Conservation (phyloP, 23 tunicate genomes). For the Diplosoma virens region DNA sequence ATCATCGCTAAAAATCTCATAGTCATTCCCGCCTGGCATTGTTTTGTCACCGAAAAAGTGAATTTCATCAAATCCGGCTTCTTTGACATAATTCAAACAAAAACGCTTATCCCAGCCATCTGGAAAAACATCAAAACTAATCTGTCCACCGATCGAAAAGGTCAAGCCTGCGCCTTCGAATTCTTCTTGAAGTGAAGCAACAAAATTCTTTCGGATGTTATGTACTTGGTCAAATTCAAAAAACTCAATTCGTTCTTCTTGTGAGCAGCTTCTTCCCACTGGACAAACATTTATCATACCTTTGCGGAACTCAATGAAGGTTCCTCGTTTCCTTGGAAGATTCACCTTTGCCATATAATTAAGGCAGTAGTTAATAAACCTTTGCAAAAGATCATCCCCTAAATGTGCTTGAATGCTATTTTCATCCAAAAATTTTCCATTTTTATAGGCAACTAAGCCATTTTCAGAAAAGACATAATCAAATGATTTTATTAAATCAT, state of each 20-base stretch:
- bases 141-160: constrained; percentile 99
- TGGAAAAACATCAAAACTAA: constrained; percentile 98
- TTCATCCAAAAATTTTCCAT: constrained; percentile 66
- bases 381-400: constrained; percentile 71
- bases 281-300: constrained; percentile 99
- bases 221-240: constrained; percentile 70
- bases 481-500: constrained; percentile 46
- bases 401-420: constrained; percentile 58
- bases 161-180: constrained; percentile 80
- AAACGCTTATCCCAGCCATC: constrained; percentile 98
- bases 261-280: constrained; percentile 94
- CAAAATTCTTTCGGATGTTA: constrained; percentile 76
- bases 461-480: constrained; percentile 96
- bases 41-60: constrained; percentile 99
- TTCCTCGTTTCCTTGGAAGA: constrained; percentile 87
- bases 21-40: constrained; percentile 88
- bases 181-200: constrained; percentile 51
- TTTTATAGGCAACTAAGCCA: constrained; percentile 92
- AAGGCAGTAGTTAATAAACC: constrained; percentile 77
- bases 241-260: constrained; percentile 85
- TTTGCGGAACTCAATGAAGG: constrained; percentile 95
- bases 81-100: constrained; percentile 66
- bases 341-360: constrained; percentile 73
- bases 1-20: constrained; percentile 70
- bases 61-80: constrained; percentile 61